Base-by-base conservation (phyloP, 2,888 invertebrate genomes). In the Chironomus riparius region DNA sequence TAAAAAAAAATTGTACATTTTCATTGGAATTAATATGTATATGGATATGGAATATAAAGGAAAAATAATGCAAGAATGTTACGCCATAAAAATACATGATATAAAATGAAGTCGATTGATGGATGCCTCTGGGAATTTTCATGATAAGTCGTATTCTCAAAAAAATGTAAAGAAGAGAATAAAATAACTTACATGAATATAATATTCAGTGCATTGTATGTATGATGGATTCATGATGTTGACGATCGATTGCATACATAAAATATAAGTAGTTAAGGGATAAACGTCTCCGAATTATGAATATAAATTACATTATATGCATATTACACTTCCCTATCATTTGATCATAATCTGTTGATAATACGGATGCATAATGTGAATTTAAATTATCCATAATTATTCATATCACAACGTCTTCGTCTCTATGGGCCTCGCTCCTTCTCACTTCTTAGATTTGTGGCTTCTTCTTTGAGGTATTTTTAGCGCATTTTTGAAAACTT, bases 81-180 rank as follows among this genome's bases (percentile, higher is more conserved):
- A 24, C 56, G 21, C 50, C 71, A 71, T 71, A 71, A 71, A 71
- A 71, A 71, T 71, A 56, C 71, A 71, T 71, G 71, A 71, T 71
- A 70, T 71, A 56, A 56, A 71, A 71, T 71, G 71, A 71, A 71
- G 71, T 71, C 71, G 71, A 71, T 71, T 71, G 71, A 71, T 71
- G 71, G 71, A 71, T 71, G 71, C 71, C 71, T 56, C 56, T 50
- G 71, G 71, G 56, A 71, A 56, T 24, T 71, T 56, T 71, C 71
- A n/a, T 56, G 71, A 71, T 71, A 71, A 71, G 47, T 56, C 71
- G 7, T 24, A 13, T 21, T 24, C 65, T 24, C 65, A 24, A 6
- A 22, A 65, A 65, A n/a, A n/a, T n/a, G n/a, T n/a, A n/a, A n/a
- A 65, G 13, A 24, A 65, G 6, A 65, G n/a, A 56, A 18, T 15